Evolutionary conservation across 1,140 invertebrate genomes (phyloP).

Genomic region (Druon quercuslanigerum): DNA sequence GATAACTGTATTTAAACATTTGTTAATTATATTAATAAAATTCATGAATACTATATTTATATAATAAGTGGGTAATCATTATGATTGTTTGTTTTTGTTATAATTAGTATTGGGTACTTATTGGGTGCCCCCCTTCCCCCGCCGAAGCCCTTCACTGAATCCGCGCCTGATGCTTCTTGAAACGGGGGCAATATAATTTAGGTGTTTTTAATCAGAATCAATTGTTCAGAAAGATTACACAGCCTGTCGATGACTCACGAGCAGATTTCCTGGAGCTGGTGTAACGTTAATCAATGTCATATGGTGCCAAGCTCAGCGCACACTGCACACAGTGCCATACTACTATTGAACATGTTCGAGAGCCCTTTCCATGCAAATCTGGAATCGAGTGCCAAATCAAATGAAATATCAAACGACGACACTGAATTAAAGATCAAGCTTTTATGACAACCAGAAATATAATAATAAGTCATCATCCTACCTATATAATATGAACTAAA

Average conservation of each 20-base stretch:
- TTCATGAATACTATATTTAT: too few relatives aligned
- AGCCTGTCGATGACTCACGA: not conserved
- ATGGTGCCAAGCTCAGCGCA: not conserved
- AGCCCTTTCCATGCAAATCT: not conserved
- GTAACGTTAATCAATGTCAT: conserved; percentile 1
- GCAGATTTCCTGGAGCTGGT: not conserved
- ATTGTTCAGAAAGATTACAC: not conserved
- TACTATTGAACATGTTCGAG: not conserved
- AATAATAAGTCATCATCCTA: too few relatives aligned
- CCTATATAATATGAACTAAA: not conserved
- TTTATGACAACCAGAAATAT: not conserved
- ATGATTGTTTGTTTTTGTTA: too few relatives aligned
- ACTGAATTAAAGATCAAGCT: conserved; percentile 21
- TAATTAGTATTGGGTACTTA: too few relatives aligned
- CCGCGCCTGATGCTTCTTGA: too few relatives aligned
- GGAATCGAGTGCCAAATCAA: not conserved
- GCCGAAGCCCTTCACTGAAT: too few relatives aligned
- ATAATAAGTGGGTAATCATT: too few relatives aligned
- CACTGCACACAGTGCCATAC: too few relatives aligned
- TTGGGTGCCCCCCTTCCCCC: too few relatives aligned
- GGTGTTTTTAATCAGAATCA: not conserved
- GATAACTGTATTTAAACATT: too few relatives aligned
- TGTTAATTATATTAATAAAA: too few relatives aligned
- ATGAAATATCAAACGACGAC: not conserved
- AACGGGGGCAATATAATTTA: not conserved